Base-by-base conservation (phyloP, 1,140 invertebrate species). In the Chymomyza costata region DNA sequence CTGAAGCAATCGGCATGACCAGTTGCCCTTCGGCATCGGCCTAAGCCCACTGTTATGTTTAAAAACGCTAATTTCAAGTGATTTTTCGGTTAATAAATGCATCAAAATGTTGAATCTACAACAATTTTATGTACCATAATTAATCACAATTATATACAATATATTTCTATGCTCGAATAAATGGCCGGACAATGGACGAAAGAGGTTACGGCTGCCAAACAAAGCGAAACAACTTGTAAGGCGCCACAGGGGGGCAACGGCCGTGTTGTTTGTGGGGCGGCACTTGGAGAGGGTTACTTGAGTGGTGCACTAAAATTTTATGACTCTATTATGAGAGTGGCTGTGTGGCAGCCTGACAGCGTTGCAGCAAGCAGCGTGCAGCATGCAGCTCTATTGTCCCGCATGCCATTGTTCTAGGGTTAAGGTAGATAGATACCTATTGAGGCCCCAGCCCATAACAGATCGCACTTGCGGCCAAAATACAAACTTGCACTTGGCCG, bases 11-110 rank as follows among this genome's bases (percentile, higher is more conserved):
- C n/a, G n/a, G n/a, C n/a, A n/a, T n/a, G n/a, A n/a, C n/a, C n/a
- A n/a, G n/a, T n/a, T n/a, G n/a, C n/a, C n/a, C n/a, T n/a, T n/a
- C n/a, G n/a, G n/a, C n/a, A n/a, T n/a, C n/a, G n/a, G n/a, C n/a
- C n/a, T n/a, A n/a, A n/a, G n/a, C n/a, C n/a, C 25, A 28, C 5
- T 56, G 40, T 30, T 43, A 50, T 50, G 54, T 53, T 57, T 58
- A 48, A 69, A 59, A 76, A 48, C 52, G 46, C 64, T 74, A 50
- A 74, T 80, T 80, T 80, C 50, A 45, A 68, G 73, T 81, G 73
- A 80, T 80, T 80, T 81, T 80, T 80, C 68, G 73, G 67, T 68
- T 80, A 65, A 78, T 80, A 80, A 78, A 78, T 78, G 73, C 73
- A 80, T 68, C 68, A 73, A 81, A 80, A 73, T 68, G 73, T 58